Conservation (phyloP, 2,888 invertebrate species). For the Leucania comma region DNA sequence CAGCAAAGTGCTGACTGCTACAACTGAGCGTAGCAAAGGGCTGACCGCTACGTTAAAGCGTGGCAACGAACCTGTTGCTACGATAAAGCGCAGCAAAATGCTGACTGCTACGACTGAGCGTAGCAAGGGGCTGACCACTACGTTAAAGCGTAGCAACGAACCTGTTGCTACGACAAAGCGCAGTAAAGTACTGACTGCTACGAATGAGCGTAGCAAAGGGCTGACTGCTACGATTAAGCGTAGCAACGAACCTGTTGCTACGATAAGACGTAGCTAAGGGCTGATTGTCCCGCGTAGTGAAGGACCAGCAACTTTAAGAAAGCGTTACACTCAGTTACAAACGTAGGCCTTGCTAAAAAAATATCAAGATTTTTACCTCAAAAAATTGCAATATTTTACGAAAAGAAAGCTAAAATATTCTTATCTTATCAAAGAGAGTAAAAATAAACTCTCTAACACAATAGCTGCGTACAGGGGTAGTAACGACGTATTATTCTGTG, state of each 20-base stretch:
- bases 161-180: background rate
- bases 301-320: constrained; percentile 17
- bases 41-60: background rate
- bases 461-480: constrained; percentile 5
- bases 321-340: constrained; percentile 19
- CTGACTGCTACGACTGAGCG: background rate
- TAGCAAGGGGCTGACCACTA: background rate
- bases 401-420: background rate
- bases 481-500: constrained; percentile 43
- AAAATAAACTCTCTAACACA: constrained; percentile 20
- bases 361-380: background rate
- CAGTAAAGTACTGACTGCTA: background rate
- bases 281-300: too few relatives aligned
- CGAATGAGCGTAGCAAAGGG: background rate
- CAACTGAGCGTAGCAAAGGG: background rate
- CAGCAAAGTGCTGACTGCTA: background rate
- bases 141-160: background rate
- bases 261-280: background rate
- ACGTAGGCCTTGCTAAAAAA: background rate
- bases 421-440: constrained; percentile 10
- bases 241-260: background rate
- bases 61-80: background rate
- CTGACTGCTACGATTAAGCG: background rate
- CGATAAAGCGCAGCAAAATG: background rate
- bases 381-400: background rate